Evolutionary conservation across 2,797 vertebrate species (phyloP).

Genomic region (Myotis daubentonii): DNA sequence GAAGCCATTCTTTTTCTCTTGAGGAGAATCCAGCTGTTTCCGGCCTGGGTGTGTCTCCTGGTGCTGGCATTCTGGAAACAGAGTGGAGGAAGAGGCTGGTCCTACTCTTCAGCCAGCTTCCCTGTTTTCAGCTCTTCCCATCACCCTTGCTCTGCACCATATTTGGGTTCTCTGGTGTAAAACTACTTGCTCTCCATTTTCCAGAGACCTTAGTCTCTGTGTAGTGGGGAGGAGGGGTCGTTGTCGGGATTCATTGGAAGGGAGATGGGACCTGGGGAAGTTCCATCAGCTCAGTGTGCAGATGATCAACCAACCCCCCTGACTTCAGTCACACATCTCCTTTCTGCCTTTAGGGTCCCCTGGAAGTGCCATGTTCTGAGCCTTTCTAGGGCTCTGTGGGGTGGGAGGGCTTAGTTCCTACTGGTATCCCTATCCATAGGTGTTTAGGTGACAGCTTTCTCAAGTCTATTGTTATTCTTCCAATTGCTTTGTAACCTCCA

Average conservation of each 20-base stretch:
- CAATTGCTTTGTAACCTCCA: background rate
- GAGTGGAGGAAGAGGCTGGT: background rate
- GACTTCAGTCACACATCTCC: background rate
- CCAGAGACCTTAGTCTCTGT: background rate
- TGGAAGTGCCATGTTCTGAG: background rate
- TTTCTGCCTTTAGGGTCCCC: background rate
- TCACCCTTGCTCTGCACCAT: background rate
- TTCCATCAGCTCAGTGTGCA: background rate
- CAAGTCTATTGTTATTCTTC: background rate
- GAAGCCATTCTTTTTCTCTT: background rate
- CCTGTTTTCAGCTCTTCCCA: background rate
- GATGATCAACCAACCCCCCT: background rate
- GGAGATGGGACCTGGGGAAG: background rate
- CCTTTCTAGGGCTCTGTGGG: background rate
- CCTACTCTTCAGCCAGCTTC: background rate
- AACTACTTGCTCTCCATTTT: background rate
- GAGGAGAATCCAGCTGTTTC: background rate
- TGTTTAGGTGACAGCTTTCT: background rate
- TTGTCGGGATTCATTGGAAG: background rate
- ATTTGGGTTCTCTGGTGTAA: background rate
- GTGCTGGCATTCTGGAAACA: background rate
- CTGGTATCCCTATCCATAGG: background rate
- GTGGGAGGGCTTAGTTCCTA: background rate
- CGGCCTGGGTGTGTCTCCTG: background rate
- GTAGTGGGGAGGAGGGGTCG: background rate